Percentiles rank a stretch among this genome's conserved stretches.
Conservation (phyloP, 2,113 vertebrate genomes). For the Cathartes aura region DNA sequence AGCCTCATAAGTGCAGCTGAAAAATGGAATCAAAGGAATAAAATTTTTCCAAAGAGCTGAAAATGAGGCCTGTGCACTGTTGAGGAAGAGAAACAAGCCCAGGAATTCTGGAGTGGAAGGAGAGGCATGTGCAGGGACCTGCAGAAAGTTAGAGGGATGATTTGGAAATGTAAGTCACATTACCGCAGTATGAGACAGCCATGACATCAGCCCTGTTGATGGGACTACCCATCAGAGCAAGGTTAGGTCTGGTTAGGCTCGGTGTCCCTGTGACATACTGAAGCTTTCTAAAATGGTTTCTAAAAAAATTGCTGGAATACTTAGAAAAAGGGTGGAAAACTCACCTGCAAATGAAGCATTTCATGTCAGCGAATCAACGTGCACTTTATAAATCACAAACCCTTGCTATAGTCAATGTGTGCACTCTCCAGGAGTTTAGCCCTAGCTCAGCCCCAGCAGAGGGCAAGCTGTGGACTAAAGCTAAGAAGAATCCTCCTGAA, state of each 20-base stretch:
- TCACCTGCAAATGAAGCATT: neutral
- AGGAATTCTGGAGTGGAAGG: neutral
- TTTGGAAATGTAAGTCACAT: neutral
- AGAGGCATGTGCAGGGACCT: neutral
- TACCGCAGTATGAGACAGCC: neutral
- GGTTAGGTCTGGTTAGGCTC: neutral
- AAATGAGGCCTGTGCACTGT: neutral
- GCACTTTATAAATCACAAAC: neutral
- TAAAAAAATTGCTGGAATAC: neutral
- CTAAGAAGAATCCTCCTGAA: neutral
- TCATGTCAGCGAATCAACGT: neutral
- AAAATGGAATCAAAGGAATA: neutral
- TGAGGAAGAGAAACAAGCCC: neutral
- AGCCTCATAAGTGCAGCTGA: neutral
- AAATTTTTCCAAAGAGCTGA: neutral
- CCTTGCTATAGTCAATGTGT: neutral
- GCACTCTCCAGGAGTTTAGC: neutral
- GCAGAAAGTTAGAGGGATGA: neutral
- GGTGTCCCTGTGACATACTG: neutral
- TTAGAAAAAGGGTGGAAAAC: neutral
- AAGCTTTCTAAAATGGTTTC: neutral
- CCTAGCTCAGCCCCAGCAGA: neutral
- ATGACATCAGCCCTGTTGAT: neutral
- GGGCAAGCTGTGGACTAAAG: neutral
- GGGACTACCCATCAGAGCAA: neutral